Evolutionary conservation across 2,113 vertebrate species (phyloP).

Genomic region (Bucco capensis): DNA sequence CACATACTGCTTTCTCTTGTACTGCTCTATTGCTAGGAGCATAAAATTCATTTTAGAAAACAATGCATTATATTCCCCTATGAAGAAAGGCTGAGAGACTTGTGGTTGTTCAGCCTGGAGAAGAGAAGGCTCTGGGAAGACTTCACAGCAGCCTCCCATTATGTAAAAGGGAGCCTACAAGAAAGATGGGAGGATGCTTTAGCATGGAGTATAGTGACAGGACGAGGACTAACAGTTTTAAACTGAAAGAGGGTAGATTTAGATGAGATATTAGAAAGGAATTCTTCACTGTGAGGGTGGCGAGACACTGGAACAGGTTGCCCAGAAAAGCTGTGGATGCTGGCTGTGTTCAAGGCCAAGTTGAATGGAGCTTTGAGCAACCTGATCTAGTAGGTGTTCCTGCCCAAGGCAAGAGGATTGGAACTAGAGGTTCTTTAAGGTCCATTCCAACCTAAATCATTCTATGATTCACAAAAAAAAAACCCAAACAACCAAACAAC

Average conservation of each 20-base stretch:
- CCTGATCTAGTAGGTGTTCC: neutral
- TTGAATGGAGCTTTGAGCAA: neutral
- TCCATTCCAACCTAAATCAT: neutral
- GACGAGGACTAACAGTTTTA: neutral
- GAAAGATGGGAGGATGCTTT: neutral
- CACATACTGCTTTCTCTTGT: neutral
- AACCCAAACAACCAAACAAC: neutral
- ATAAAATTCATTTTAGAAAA: neutral
- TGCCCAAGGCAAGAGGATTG: neutral
- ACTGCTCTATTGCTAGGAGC: neutral
- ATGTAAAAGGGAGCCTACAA: neutral
- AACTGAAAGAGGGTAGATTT: neutral
- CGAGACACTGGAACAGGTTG: neutral
- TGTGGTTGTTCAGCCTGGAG: neutral
- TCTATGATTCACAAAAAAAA: neutral
- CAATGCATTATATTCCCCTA: neutral
- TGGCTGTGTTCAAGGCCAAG: neutral
- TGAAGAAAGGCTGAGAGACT: neutral
- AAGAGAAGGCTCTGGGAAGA: neutral
- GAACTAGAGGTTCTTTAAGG: neutral
- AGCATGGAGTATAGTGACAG: neutral
- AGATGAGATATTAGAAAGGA: neutral
- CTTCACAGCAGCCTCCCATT: neutral
- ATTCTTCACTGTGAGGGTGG: neutral
- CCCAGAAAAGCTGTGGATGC: neutral